phyloP scores from a whole-genome alignment of 2,888 invertebrate species.

The Myopa testacea region DNA sequence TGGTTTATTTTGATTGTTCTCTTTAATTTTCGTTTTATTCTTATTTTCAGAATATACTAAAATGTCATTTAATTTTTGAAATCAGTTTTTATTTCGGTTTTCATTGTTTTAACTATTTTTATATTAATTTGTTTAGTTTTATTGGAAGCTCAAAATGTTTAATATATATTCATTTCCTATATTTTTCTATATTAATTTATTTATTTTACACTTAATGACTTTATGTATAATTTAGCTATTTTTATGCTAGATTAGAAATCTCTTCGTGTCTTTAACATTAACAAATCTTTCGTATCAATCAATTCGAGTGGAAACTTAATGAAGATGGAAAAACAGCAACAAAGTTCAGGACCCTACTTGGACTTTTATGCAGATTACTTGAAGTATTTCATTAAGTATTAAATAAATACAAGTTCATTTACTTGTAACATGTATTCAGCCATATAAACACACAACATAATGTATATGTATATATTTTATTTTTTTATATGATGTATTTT shows the following conservation, averaged over 20 bases:
- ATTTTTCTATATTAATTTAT: too few species aligned
- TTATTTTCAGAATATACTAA: not conserved
- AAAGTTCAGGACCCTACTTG: too few species aligned
- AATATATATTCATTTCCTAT: not conserved
- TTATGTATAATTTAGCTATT: not conserved
- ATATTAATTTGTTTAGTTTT: constrained; percentile 24
- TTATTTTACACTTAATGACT: not conserved
- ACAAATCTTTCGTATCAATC: too few species aligned
- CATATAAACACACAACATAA: not conserved
- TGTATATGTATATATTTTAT: constrained; percentile 21
- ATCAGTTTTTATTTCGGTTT: constrained; percentile 19
- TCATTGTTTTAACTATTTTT: constrained; percentile 20
- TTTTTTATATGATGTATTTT: constrained; percentile 18
- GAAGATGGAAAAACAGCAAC: too few species aligned
- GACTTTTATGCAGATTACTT: too few species aligned
- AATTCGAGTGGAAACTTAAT: too few species aligned
- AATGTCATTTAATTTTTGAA: constrained; percentile 25
- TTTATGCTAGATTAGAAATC: not conserved
- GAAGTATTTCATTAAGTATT: too few species aligned
- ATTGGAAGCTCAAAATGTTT: constrained; percentile 42
- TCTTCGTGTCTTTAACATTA: not conserved
- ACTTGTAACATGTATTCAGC: too few species aligned
- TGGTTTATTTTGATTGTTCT: too few species aligned
- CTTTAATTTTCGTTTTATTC: constrained; percentile 21
- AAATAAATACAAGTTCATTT: too few species aligned